Percentiles rank a stretch among this genome's conserved stretches.
These are phyloP conservation scores for rat (Rattus norvegicus) DNA, from an alignment of 2,113 vertebrate genomes.

Conservation along the genomic window GRCr8 NC_086032.1:29426001-29426500, in stretches of 20 bases:
- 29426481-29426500: background rate
- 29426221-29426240: background rate
- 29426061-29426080: background rate
- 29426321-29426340: background rate
- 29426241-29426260: background rate
- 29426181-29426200: background rate
- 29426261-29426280: background rate
- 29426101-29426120: background rate
- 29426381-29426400: background rate
- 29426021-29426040: background rate
- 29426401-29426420: background rate
- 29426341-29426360: background rate
- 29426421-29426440: background rate
- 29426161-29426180: background rate
- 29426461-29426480: background rate
- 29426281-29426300: background rate
- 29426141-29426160: background rate
- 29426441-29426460: background rate
- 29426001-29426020: background rate
- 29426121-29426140: background rate
- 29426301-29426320: background rate
- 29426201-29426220: background rate
- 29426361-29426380: background rate
- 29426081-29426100: background rate
- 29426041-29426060: background rate